phyloP scores from a whole-genome alignment of 2,113 vertebrate genomes.

The Artemisiospiza belli region DNA sequence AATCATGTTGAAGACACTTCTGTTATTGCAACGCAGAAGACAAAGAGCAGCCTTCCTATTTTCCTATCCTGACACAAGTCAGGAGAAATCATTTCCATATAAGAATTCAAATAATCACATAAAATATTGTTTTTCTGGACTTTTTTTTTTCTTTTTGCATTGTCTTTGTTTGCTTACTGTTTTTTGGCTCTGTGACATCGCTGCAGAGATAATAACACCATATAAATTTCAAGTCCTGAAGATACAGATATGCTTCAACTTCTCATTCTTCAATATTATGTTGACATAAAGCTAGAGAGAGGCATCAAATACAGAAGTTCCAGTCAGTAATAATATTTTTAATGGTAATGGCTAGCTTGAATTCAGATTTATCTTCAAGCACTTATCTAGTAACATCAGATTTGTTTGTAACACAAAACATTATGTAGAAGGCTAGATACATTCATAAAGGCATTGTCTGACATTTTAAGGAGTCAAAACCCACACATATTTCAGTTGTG shows the following conservation, averaged over 20 bases:
- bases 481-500: not conserved
- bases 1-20: not conserved
- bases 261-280: constrained; percentile 11
- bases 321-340: not conserved
- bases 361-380: not conserved
- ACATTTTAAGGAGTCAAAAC: constrained; percentile 33
- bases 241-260: not conserved
- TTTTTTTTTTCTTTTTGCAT: not conserved
- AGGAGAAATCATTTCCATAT: not conserved
- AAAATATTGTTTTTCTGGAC: not conserved
- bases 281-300: not conserved
- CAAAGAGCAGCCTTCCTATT: not conserved
- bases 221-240: not conserved
- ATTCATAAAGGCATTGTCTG: constrained; percentile 30
- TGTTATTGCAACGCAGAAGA: not conserved
- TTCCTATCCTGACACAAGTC: not conserved
- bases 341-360: not conserved
- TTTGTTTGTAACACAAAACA: not conserved
- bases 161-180: not conserved
- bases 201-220: not conserved
- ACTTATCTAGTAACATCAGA: not conserved
- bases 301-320: not conserved
- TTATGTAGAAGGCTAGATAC: not conserved
- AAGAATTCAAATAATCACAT: not conserved
- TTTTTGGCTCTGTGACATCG: not conserved